Evolutionary conservation across 2,113 vertebrate genomes (phyloP).

Genomic region (Puffinus mauretanicus): DNA sequence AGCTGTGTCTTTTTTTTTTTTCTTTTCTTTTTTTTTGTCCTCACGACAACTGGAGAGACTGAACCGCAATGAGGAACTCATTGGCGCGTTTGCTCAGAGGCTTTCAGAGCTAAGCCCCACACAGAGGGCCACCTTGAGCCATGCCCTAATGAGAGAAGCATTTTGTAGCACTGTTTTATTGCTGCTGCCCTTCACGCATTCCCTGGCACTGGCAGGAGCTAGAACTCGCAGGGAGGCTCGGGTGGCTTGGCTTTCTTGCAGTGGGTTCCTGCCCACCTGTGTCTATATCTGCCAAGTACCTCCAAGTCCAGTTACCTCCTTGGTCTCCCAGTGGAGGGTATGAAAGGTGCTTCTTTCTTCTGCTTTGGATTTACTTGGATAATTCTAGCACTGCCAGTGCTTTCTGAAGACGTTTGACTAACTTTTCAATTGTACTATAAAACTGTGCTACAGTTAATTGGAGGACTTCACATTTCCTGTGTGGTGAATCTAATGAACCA

Average conservation of each 20-base stretch:
- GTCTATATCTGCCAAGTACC: conserved; percentile 26
- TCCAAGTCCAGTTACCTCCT: conserved; percentile 39
- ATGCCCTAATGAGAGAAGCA: conserved; percentile 31
- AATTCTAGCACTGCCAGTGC: conserved; percentile 48
- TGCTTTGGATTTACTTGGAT: conserved; percentile 35
- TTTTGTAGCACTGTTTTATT: conserved; percentile 51
- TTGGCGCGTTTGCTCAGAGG: conserved; percentile 14
- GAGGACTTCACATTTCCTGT: conserved; percentile 42
- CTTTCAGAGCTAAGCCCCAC: neutral
- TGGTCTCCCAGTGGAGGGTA: neutral
- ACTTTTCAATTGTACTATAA: conserved; percentile 35
- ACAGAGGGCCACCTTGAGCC: neutral
- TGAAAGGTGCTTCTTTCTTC: conserved; percentile 60
- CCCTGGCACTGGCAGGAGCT: conserved; percentile 33
- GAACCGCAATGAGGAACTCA: neutral
- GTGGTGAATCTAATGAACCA: conserved; percentile 28
- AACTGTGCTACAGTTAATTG: conserved; percentile 26
- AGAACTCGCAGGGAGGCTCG: neutral
- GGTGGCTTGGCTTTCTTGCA: neutral
- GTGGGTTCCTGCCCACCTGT: neutral
- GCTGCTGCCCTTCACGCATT: conserved; percentile 35
- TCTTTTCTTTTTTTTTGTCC: neutral
- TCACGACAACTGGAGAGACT: conserved; percentile 25
- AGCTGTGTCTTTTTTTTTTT: neutral
- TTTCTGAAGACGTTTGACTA: neutral